Evolutionary conservation across 2,888 invertebrate species (phyloP).

Genomic region (Heteropelma amictum): DNA sequence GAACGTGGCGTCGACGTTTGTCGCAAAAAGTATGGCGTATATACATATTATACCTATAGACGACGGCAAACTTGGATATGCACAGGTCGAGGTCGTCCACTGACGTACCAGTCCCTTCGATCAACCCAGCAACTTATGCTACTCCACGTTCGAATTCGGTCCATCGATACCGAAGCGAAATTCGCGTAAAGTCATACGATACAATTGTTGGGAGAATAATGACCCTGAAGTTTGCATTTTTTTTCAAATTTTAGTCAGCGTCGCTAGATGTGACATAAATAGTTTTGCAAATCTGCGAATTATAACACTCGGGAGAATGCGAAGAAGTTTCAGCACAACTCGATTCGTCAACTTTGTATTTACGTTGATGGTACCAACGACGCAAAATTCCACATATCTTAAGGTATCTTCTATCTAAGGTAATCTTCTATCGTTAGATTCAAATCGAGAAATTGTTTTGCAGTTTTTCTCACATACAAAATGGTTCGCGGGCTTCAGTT

Average conservation of each 20-base stretch:
- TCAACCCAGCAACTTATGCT: conserved; percentile 45
- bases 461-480: too few relatives aligned
- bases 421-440: too few relatives aligned
- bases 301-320: too few relatives aligned
- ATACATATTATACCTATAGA: background rate
- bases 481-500: too few relatives aligned
- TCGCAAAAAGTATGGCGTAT: conserved; percentile 10
- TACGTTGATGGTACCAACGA: too few relatives aligned
- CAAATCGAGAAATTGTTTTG: too few relatives aligned
- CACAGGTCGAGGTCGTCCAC: conserved; percentile 51
- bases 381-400: too few relatives aligned
- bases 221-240: background rate
- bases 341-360: too few relatives aligned
- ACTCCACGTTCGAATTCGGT: too few relatives aligned
- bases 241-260: background rate
- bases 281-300: too few relatives aligned
- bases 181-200: conserved; percentile 27
- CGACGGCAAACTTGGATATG: conserved; percentile 28
- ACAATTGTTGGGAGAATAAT: conserved; percentile 24
- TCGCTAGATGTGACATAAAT: background rate
- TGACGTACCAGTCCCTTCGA: conserved; percentile 46
- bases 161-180: conserved; percentile 42
- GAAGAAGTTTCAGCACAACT: too few relatives aligned
- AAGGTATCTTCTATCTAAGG: too few relatives aligned
- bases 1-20: conserved; percentile 51